phyloP scores from a whole-genome alignment of 2,113 vertebrate species.

The Kryptolebias marmoratus region DNA sequence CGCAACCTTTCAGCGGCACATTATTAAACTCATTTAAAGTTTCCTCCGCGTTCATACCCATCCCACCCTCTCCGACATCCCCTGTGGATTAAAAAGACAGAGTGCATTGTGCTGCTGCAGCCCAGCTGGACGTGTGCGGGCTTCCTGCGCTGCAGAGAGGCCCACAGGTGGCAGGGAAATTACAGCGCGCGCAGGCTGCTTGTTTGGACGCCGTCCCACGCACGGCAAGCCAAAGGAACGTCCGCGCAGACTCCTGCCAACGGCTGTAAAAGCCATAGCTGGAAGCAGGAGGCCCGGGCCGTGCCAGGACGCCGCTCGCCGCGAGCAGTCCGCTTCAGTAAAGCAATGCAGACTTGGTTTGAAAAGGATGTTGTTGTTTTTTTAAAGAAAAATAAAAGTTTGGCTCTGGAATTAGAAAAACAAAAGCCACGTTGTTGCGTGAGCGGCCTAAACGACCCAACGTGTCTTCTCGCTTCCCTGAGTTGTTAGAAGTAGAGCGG shows the following conservation, averaged over 20 bases:
- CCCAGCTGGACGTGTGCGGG: constrained; percentile 51
- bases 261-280: constrained; percentile 71
- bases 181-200: constrained; percentile 62
- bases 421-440: constrained; percentile 23
- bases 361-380: no score
- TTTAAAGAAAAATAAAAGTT: no score
- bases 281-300: constrained; percentile 39
- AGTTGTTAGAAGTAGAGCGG: neutral
- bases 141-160: constrained; percentile 35
- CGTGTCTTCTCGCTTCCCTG: constrained; percentile 22
- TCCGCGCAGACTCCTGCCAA: constrained; percentile 53
- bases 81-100: constrained; percentile 52
- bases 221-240: constrained; percentile 67
- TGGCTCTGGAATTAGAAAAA: no score
- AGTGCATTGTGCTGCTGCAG: constrained; percentile 61
- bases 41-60: constrained; percentile 40
- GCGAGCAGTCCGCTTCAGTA: constrained; percentile 57
- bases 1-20: constrained; percentile 68
- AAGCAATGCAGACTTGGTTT: constrained; percentile 50
- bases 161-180: constrained; percentile 77
- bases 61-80: neutral
- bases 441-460: constrained; percentile 22
- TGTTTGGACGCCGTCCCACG: constrained; percentile 67
- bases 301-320: constrained; percentile 65
- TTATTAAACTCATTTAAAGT: constrained; percentile 74